Conservation (phyloP, 2,888 invertebrate genomes). For the Melitaea athalia region DNA sequence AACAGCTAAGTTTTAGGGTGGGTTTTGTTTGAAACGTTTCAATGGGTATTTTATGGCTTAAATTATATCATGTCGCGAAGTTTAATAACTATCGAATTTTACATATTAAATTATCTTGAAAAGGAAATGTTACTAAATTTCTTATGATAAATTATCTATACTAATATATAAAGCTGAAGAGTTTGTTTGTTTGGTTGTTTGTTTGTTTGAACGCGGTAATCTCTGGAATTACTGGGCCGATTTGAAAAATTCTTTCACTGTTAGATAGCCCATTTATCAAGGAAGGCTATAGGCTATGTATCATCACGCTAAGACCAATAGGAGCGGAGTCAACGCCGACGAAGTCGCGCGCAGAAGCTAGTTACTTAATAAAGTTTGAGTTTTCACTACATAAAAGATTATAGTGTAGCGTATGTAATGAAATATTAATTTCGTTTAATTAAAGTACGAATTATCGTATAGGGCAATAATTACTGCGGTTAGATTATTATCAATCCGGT, state of each 20-base stretch:
- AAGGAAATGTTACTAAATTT: conserved; percentile 1
- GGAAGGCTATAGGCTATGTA: no score
- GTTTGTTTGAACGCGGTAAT: no score
- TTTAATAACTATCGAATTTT: conserved; percentile 4
- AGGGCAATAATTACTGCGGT: conserved; percentile 1
- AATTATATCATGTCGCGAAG: conserved; percentile 14
- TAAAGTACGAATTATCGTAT: background rate
- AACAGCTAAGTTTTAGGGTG: conserved; percentile 16
- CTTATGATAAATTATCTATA: conserved; percentile 1
- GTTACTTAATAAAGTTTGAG: background rate
- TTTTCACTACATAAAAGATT: background rate
- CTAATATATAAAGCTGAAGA: no score
- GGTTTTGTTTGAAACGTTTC: conserved; percentile 19
- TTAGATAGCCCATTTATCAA: no score
- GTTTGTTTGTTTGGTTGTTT: no score
- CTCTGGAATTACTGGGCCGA: no score
- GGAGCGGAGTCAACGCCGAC: no score
- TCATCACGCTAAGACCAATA: no score
- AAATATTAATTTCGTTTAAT: background rate
- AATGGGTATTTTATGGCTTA: conserved; percentile 22
- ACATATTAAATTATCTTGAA: background rate
- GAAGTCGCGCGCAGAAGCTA: no score
- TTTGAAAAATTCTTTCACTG: no score
- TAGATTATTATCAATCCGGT: background rate
- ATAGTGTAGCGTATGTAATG: background rate